Conservation (phyloP, 2,888 invertebrate species). For the Orgyia antiqua region DNA sequence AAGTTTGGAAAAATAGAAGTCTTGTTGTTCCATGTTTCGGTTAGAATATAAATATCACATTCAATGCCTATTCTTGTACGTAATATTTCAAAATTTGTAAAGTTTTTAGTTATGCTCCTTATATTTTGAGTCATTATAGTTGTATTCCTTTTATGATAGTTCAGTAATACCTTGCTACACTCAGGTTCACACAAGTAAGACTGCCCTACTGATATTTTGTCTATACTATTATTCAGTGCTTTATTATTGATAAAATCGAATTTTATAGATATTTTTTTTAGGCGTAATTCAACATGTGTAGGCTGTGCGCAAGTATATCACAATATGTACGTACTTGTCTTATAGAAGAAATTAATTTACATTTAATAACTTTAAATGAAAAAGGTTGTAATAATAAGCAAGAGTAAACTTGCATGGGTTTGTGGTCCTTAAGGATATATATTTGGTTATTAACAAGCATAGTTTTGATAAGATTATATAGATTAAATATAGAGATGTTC, state of each 20-base stretch:
- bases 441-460: no score
- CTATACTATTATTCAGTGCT: not conserved
- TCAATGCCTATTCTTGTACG: not conserved
- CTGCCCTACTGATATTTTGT: not conserved
- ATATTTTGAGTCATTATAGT: not conserved
- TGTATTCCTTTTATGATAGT: not conserved
- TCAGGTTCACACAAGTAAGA: not conserved
- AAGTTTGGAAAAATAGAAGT: not conserved
- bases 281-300: not conserved
- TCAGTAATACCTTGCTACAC: not conserved
- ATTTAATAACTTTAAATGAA: no score
- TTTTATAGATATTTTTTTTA: not conserved
- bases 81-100: not conserved
- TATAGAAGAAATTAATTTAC: no score
- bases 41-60: constrained; percentile 2
- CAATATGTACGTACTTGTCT: not conserved
- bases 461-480: no score
- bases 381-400: no score
- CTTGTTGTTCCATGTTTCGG: constrained; percentile 2
- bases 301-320: not conserved
- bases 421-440: no score
- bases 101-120: not conserved
- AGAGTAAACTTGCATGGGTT: no score
- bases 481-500: no score
- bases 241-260: not conserved